Percentiles rank a stretch among this genome's conserved stretches.
Evolutionary conservation across 1,140 invertebrate genomes (phyloP).

Genomic region (Condylostylus longicornis): DNA sequence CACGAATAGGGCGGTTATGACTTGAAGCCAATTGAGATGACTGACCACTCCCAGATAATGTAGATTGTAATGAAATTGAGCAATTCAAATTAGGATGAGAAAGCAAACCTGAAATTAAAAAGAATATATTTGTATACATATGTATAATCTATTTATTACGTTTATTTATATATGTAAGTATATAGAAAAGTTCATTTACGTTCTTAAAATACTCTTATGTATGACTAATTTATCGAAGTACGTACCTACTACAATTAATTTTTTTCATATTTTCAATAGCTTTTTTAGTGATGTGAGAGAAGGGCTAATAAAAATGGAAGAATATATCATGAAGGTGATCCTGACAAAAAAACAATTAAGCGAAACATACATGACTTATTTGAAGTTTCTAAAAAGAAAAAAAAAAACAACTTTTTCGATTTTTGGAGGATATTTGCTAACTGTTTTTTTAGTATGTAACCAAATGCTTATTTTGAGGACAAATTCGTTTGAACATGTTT

Average conservation of each 20-base stretch:
- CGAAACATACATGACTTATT: not conserved
- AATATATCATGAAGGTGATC: not conserved
- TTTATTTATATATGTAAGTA: constrained; percentile 2
- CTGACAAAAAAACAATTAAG: not conserved
- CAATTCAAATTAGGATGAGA: constrained; percentile 13
- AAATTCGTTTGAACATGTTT: too few species aligned
- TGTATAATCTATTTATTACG: not conserved
- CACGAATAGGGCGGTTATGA: constrained; percentile 5
- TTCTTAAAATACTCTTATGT: not conserved
- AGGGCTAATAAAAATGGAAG: not conserved
- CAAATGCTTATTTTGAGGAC: too few species aligned
- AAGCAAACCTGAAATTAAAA: constrained; percentile 15
- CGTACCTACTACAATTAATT: not conserved
- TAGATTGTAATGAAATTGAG: constrained; percentile 3
- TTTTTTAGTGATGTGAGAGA: not conserved
- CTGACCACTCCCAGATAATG: not conserved
- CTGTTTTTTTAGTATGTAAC: too few species aligned
- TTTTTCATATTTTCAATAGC: not conserved
- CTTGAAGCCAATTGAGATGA: constrained; percentile 4
- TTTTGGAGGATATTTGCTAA: too few species aligned
- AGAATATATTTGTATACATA: constrained; percentile 4
- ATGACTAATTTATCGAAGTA: not conserved
- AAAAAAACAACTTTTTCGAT: too few species aligned
- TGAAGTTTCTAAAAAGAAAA: too few species aligned
- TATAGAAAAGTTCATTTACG: constrained; percentile 1